Conservation (phyloP, 2,113 vertebrate species). For the Bufo gargarizans region DNA sequence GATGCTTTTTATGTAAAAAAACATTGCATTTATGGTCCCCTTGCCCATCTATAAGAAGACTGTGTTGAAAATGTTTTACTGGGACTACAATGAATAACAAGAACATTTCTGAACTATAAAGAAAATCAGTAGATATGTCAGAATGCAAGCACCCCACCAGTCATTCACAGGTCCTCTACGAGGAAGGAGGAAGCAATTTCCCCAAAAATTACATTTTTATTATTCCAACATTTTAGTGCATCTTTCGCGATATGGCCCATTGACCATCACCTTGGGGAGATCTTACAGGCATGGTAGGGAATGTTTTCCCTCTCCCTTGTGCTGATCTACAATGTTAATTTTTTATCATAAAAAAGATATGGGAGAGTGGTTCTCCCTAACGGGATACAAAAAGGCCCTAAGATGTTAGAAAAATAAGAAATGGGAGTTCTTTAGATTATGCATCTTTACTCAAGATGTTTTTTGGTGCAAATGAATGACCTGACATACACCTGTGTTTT, state of each 20-base stretch:
- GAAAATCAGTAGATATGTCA: not conserved
- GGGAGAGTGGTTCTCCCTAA: no score
- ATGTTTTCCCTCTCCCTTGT: not conserved
- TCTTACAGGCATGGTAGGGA: not conserved
- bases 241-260: not conserved
- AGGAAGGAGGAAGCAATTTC: not conserved
- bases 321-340: no score
- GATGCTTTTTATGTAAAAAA: no score
- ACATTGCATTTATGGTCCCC: not conserved
- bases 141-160: not conserved
- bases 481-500: no score
- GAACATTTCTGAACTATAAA: not conserved
- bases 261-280: not conserved
- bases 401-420: no score
- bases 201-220: not conserved
- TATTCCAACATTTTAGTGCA: not conserved
- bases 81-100: not conserved
- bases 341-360: no score
- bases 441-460: no score
- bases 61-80: not conserved
- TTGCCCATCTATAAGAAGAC: not conserved
- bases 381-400: no score
- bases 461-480: no score
- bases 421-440: no score
- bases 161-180: not conserved